Evolutionary conservation across 2,888 invertebrate species (phyloP), one percentile per base, ranked within the genome.

Genomic region (Craniophora ligustri): DNA sequence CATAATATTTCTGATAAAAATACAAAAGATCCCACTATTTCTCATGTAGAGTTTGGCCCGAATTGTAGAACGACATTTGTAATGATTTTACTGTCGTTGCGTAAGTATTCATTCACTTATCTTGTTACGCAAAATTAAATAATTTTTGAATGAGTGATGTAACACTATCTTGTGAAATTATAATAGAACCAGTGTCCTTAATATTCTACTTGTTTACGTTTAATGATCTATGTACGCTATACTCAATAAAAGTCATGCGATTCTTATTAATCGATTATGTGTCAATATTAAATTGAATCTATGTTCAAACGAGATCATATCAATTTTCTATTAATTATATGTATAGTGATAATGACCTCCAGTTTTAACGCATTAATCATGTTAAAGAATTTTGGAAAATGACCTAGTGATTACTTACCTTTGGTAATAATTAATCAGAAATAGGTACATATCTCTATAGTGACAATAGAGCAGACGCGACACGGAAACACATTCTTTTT

Each of bases 121-220:
- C 8, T 30, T 41, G 31, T 62, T 63, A 30, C 55, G 44, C 40
- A 19, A 55, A 54, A 48, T 34, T 39, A 35, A 19, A 56, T 32
- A 28, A 62, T 46, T 56, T 55, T 56, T 44, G 14, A 28, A 61
- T 14, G 21, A 61, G 31, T 23, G 16, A 61, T 14, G 35, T 47
- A 67, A 44, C 15, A 54, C 40, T 26, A 23, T 21, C 34, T 53
- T 54, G 34, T 34, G 39, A n/a, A 45, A 50, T 42, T 51, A n/a
- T n/a, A n/a, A n/a, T n/a, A 8, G 5, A 26, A 19, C 31, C 7
- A n/a, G 54, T 61, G 35, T 47, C 67, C 47, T 63, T 54, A 42
- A 67, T 67, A 54, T 35, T 10, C 6, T 26, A 10, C 23, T n/a
- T n/a, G n/a, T 19, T 67, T 67, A 47, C 39, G 31, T 15, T 40